phyloP scores from a whole-genome alignment of 1,140 invertebrate genomes.

The Calephelis nemesis region DNA sequence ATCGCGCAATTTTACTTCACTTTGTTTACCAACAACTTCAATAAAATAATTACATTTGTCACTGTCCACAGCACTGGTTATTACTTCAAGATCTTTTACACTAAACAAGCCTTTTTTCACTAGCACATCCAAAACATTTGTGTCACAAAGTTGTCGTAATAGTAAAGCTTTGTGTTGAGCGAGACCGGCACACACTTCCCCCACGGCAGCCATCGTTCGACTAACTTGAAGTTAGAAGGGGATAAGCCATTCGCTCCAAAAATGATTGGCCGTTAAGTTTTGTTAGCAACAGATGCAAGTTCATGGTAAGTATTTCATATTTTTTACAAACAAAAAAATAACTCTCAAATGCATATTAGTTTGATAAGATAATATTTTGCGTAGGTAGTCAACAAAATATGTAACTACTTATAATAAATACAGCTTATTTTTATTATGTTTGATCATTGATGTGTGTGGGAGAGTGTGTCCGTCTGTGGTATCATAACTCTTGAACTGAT shows the following conservation, averaged over 20 bases:
- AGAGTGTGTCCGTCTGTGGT: too few species aligned
- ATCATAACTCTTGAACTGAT: too few species aligned
- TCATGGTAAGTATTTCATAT: not conserved
- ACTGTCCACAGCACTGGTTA: slow-evolving; percentile 65
- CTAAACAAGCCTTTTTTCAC: slow-evolving; percentile 72
- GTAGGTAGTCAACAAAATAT: too few species aligned
- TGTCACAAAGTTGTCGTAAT: slow-evolving; percentile 71
- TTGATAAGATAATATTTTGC: too few species aligned
- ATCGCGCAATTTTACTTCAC: slow-evolving; percentile 67
- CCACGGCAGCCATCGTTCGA: slow-evolving; percentile 68
- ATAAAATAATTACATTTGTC: slow-evolving; percentile 77
- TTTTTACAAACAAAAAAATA: not conserved
- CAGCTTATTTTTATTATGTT: too few species aligned
- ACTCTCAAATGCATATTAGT: not conserved
- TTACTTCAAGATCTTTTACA: slow-evolving; percentile 69
- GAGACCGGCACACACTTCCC: slow-evolving; percentile 68
- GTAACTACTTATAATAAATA: too few species aligned
- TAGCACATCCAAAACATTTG: slow-evolving; percentile 71
- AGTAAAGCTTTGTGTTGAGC: slow-evolving; percentile 67
- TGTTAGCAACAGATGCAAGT: slow-evolving; percentile 64
- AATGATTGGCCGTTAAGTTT: slow-evolving; percentile 40
- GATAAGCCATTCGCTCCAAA: not conserved
- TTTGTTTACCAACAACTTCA: slow-evolving; percentile 77
- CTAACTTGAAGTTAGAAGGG: slow-evolving; percentile 45
- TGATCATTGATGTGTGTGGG: too few species aligned